Conservation (phyloP, 2,797 vertebrate genomes). For the Silurus lanzhouensis region DNA sequence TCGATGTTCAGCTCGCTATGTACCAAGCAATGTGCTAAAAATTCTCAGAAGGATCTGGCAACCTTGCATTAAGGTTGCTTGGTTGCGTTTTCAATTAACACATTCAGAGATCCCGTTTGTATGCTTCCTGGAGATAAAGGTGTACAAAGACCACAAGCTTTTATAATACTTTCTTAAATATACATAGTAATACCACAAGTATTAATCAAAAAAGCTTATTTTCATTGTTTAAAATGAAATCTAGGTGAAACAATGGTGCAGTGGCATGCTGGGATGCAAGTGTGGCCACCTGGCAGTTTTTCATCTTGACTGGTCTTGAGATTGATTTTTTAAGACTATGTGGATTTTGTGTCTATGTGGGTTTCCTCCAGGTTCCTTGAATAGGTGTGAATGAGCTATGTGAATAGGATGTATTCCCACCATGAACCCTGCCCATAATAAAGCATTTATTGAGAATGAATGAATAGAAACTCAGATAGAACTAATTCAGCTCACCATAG, state of each 20-base stretch:
- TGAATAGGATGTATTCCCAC: not conserved
- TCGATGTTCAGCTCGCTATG: not conserved
- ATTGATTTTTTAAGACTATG: not conserved
- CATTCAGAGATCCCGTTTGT: not conserved
- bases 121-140: not conserved
- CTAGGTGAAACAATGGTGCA: not conserved
- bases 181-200: not conserved
- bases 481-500: not conserved
- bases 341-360: not conserved
- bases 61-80: not conserved
- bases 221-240: not conserved
- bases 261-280: too few species aligned
- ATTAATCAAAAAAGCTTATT: not conserved
- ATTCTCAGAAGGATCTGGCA: not conserved
- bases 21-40: not conserved
- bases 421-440: not conserved
- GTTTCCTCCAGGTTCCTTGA: not conserved
- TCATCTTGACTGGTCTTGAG: not conserved
- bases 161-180: not conserved
- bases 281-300: not conserved
- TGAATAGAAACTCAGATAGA: not conserved
- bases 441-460: not conserved
- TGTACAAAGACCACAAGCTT: not conserved
- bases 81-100: not conserved
- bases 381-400: not conserved